A percentile compares a stretch with the other conserved stretches of the same genome.
phyloP scores from a whole-genome alignment of 2,797 vertebrate genomes.

The Hemitrygon akajei region DNA sequence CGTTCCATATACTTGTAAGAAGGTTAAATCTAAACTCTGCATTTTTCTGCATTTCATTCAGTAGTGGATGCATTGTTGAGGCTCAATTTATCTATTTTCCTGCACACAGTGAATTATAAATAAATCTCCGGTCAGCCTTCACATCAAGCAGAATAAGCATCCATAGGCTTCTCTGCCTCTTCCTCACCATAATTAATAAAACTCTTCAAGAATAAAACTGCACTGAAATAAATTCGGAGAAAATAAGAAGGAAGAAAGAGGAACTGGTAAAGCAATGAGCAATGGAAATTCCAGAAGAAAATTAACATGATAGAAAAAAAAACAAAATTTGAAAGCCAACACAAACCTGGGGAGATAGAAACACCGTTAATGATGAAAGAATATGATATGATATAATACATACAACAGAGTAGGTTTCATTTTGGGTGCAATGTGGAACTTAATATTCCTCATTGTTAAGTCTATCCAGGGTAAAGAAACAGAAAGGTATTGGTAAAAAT shows the following conservation, averaged over 20 bases:
- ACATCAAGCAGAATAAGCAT: too few species aligned
- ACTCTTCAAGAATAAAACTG: too few species aligned
- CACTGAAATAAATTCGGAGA: neutral
- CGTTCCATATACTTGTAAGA: neutral
- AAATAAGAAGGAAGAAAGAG: neutral
- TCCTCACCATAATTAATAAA: too few species aligned
- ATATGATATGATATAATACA: neutral
- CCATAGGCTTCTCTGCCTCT: too few species aligned
- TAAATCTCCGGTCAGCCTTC: too few species aligned
- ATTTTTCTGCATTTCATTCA: neutral
- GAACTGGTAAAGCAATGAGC: neutral
- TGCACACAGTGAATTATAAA: neutral
- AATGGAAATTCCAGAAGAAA: neutral
- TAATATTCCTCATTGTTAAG: neutral
- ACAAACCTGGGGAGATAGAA: neutral
- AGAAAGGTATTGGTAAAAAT: neutral
- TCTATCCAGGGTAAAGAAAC: neutral
- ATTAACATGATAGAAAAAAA: neutral
- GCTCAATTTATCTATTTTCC: neutral
- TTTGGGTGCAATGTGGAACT: neutral
- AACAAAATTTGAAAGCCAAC: neutral
- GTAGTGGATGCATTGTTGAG: neutral
- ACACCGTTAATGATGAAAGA: neutral
- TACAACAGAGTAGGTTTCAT: neutral
- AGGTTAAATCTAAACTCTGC: neutral